Base-by-base conservation (phyloP, 2,113 vertebrate species). In the Ophiodon elongatus region DNA sequence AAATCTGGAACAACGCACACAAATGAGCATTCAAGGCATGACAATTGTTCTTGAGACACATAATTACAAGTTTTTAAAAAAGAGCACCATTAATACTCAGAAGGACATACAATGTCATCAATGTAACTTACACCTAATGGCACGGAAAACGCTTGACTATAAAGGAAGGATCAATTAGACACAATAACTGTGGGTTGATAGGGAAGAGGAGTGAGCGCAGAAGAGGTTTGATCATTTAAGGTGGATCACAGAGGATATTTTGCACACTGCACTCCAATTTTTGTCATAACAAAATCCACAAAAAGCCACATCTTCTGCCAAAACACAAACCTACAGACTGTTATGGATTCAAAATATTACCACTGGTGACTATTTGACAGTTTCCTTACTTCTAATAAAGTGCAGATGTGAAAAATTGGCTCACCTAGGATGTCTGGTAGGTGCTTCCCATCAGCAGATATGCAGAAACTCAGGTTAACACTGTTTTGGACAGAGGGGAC, bases 401-500 rank as follows among this genome's bases (percentile, higher is more conserved):
- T 39, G 66, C 91, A 90, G 89, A 86, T 93, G 89, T 89, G 80
- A 73, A 82, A 80, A 82, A 86, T 70, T 90, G 87, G 77, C 96
- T 98, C 90, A 98, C 97, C 97, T 52, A 98, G 94, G 54, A 93
- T 65, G 77, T 92, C 92, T 54, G 97, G 97, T 76, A 98, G 96
- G 11, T 97, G 96, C 80, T 96, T 97, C 89, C 97, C 97, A 76
- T 96, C 96, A 65, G 97, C 97, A 41, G 95, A 96, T 89, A 98
- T 94, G 90, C 97, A 98, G 94, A 97, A 98, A 92, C 96, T 98
- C 82, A 98, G 94, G 93, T 97, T 98, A 95, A 98, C 97, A 81
- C 97, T 98, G 94, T 85, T 86, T 89, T 76, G 83, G 89, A 94
- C 23, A 72, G 90, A 86, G 66, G 39, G 84, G 60, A 88, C 65